Conservation (phyloP, 2,888 invertebrate species). For the Thecocarcelia acutangulata region DNA sequence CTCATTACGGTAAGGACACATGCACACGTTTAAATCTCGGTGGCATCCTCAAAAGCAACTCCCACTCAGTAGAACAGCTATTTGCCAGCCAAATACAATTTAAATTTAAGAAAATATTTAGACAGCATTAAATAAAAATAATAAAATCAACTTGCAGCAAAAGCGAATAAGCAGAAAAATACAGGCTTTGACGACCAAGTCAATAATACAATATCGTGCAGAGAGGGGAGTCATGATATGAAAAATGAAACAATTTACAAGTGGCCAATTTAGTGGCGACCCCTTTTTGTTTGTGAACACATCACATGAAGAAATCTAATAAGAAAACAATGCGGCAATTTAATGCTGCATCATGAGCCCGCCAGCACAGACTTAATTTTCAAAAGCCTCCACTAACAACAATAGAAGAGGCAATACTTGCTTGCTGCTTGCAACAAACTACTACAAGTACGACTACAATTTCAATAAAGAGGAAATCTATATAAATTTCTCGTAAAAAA, state of each 20-base stretch:
- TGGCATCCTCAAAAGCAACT: background rate
- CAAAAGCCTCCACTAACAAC: conserved; percentile 63
- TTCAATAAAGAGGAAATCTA: conserved; percentile 28
- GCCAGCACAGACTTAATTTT: conserved; percentile 71
- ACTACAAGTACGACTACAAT: conserved; percentile 25
- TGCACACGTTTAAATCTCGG: background rate
- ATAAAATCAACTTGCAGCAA: conserved; percentile 63
- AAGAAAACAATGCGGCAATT: conserved; percentile 79
- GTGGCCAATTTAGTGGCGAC: conserved; percentile 62
- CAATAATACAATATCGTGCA: conserved; percentile 49
- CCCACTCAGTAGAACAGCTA: conserved; percentile 16
- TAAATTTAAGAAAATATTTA: conserved; percentile 78
- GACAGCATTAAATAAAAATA: conserved; percentile 77
- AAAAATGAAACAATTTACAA: conserved; percentile 66
- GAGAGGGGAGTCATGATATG: conserved; percentile 52
- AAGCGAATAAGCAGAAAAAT: background rate
- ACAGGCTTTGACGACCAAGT: background rate
- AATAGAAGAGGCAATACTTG: conserved; percentile 26
- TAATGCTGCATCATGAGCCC: conserved; percentile 80
- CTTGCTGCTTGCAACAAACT: conserved; percentile 41
- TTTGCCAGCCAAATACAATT: conserved; percentile 69
- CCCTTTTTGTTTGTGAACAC: conserved; percentile 38
- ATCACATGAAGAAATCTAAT: conserved; percentile 52
- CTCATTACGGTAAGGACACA: too few relatives aligned
- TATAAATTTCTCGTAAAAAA: conserved; percentile 53